These are phyloP conservation scores for Portunus trituberculatus DNA, from an alignment of 1,140 invertebrate species.

Conservation along the genomic window DNA sequence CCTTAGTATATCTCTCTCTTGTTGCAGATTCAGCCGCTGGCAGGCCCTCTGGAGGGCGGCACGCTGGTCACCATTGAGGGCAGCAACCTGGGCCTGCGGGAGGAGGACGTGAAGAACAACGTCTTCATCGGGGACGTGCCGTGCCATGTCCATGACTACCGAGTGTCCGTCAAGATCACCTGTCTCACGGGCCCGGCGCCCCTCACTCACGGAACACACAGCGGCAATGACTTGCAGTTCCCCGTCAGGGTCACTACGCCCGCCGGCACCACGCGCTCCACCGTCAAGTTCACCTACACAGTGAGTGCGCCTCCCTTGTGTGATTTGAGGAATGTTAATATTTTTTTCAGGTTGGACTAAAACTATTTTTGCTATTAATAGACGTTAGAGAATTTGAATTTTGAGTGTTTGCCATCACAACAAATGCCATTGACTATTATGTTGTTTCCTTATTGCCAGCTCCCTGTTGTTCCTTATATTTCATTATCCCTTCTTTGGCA, in stretches of 20 bases:
- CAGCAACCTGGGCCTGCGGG: constrained; percentile 94
- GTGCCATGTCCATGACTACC: constrained; percentile 93
- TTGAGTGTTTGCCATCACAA: background rate
- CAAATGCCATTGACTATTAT: no score
- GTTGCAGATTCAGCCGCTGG: constrained; percentile 92
- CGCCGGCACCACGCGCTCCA: constrained; percentile 92
- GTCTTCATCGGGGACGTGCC: constrained; percentile 94
- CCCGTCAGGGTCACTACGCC: constrained; percentile 94
- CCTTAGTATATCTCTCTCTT: background rate
- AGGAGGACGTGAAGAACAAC: constrained; percentile 94
- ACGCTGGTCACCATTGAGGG: constrained; percentile 97
- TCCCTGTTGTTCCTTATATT: no score
- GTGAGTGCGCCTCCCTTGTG: constrained; percentile 78
- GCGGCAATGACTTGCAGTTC: constrained; percentile 72
- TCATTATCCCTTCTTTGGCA: no score
- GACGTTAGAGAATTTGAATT: no score
- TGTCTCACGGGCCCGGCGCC: constrained; percentile 91
- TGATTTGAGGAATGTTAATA: background rate
- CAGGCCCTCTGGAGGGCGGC: constrained; percentile 97
- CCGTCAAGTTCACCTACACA: constrained; percentile 94
- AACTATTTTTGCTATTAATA: background rate
- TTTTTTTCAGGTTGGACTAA: background rate
- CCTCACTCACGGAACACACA: constrained; percentile 86
- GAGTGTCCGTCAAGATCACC: constrained; percentile 94
- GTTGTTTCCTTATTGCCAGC: no score